phyloP scores from a whole-genome alignment of 2,888 invertebrate genomes.

The Embidobia sp. region DNA sequence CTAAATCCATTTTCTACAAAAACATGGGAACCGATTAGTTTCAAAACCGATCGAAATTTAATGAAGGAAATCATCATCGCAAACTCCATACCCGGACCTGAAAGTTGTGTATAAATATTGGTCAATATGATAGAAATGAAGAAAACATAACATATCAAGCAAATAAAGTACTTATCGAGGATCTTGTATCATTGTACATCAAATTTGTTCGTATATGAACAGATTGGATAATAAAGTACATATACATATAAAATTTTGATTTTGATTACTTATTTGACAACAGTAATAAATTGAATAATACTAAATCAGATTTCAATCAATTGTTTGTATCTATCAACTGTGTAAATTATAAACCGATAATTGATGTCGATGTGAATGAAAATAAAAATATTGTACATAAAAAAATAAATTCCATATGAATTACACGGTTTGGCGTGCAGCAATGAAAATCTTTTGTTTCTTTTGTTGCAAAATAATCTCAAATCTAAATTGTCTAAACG shows the following conservation, averaged over 20 bases:
- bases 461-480: too few species aligned
- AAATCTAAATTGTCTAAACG: too few species aligned
- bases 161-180: slow-evolving; percentile 52
- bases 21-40: slow-evolving; percentile 81
- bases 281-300: background rate
- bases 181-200: slow-evolving; percentile 58
- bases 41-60: slow-evolving; percentile 79
- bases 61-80: slow-evolving; percentile 86
- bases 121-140: slow-evolving; percentile 47
- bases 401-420: too few species aligned
- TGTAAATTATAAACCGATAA: too few species aligned
- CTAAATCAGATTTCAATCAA: too few species aligned
- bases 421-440: too few species aligned
- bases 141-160: slow-evolving; percentile 59
- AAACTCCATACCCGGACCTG: slow-evolving; percentile 92
- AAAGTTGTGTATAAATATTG: slow-evolving; percentile 90
- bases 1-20: slow-evolving; percentile 80
- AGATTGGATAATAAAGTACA: slow-evolving; percentile 60
- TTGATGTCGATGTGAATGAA: too few species aligned
- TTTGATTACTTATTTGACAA: background rate
- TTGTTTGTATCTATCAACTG: too few species aligned
- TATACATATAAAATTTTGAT: slow-evolving; percentile 32
- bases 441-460: too few species aligned
- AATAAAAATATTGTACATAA: too few species aligned
- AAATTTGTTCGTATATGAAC: slow-evolving; percentile 57